Base-by-base conservation (phyloP, 2,888 invertebrate species). In the Macrophya alboannulata region DNA sequence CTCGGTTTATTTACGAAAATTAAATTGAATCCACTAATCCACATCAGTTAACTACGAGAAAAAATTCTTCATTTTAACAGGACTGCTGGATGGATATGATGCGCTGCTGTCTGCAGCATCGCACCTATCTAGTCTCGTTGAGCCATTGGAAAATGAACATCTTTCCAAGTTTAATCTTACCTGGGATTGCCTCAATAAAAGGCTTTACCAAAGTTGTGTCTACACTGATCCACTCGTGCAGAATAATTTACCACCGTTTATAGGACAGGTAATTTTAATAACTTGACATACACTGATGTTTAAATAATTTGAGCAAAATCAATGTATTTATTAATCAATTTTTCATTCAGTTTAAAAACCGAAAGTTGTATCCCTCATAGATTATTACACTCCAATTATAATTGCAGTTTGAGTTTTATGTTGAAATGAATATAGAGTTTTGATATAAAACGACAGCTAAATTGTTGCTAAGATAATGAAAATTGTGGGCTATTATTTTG, bases 151-250 rank as follows among this genome's bases (percentile, higher is more conserved):
- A 91, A 93, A 94, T 85, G 94, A 95, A 87, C 95, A 96, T 90
- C 93, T 96, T 87, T 95, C 95, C 87, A 95, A 95, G 89, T 96
- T 96, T 90, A 95, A 95, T 89, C 94, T 96, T 76, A 95, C 95
- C 8, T 96, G 96, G 96, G 95, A 95, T 89, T 94, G 95, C 89
- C 95, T 96, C 87, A 96, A 96, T 93, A 96, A 96, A 90, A 95
- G 95, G 89, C 94, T 96, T 87, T 96, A 96, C 92, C 96, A 96
- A 86, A 95, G 91, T 87, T 93, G 92, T 87, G 92, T 93, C 74
- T 94, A 93, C 87, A 94, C 88, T 88, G 95, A 96, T 91, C 94
- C 95, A 72, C 92, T 95, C 81, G 94, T 96, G 87, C 95, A 95
- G 89, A 95, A 94, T 88, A 95, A 94, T 91, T 93, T 95, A 83